Base-by-base conservation (phyloP, 2,888 invertebrate genomes). In the Drosophila tripunctata region DNA sequence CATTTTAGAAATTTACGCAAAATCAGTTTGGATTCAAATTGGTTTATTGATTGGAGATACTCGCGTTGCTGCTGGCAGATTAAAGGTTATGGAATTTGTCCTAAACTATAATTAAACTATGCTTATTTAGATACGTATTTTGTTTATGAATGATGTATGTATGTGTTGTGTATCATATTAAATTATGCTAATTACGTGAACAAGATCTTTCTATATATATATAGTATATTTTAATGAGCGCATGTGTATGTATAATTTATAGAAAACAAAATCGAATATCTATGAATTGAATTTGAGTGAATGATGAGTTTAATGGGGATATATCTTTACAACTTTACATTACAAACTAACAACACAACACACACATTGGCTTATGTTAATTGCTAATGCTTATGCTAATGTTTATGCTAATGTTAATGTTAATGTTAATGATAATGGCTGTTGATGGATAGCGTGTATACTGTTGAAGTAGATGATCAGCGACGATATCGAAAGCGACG, bases 401-500 rank as follows among this genome's bases (percentile, higher is more conserved):
- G 27, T 10, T 27, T 27, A 27, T 27, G 27, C n/a, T n/a, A n/a
- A n/a, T n/a, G n/a, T n/a, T n/a, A n/a, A n/a, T n/a, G n/a, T n/a
- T n/a, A n/a, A n/a, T n/a, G n/a, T 52, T 48, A 31, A 52, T 56
- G 54, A 43, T 41, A 50, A 64, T 58, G 57, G 58, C 54, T 44
- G 43, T 38, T 62, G 55, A 43, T 40, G 27, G 3, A 10, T 27
- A 10, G 27, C 10, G 10, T 27, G 27, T 27, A 40, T 67, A 55
- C 40, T 56, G 21, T 50, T 22, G 50, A 38, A 30, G 43, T 36
- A 69, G 60, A 55, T 66, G 70, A 85, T 89, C 88, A 90, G 78
- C 90, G 90, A 47, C 90, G 89, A 72, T 90, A 90, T 35, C 90
- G 91, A 78, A 90, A 90, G 50, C 90, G 89, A 40, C 91, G 81